Conservation (phyloP, 2,797 vertebrate genomes). For the Leptatherina wallacei region DNA sequence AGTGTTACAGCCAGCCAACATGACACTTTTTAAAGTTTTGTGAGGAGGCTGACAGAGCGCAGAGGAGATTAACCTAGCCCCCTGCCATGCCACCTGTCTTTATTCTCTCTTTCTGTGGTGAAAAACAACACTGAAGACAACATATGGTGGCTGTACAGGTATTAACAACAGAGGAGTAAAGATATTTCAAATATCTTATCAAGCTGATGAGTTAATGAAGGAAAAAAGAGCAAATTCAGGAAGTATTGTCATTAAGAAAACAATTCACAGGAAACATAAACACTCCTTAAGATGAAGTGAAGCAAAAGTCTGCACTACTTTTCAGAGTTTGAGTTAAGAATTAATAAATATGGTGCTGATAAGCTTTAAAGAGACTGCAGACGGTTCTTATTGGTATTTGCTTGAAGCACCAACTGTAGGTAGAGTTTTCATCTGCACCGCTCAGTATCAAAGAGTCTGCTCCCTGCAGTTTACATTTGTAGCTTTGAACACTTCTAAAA, state of each 20-base stretch:
- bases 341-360: constrained; percentile 20
- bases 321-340: constrained; percentile 7
- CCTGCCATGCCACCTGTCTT: constrained; percentile 73
- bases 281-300: neutral
- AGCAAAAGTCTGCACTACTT: neutral
- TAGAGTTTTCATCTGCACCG: constrained; percentile 43
- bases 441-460: constrained; percentile 49
- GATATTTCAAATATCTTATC: constrained; percentile 13
- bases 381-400: constrained; percentile 20
- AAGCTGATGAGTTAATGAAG: neutral
- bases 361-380: constrained; percentile 29
- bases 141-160: constrained; percentile 20
- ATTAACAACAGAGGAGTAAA: constrained; percentile 25
- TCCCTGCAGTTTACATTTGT: constrained; percentile 47
- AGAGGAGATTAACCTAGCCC: constrained; percentile 73
- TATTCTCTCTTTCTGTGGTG: constrained; percentile 43
- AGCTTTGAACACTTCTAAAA: constrained; percentile 55
- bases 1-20: constrained; percentile 72
- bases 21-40: constrained; percentile 80
- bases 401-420: constrained; percentile 22
- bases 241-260: neutral
- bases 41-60: constrained; percentile 75
- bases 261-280: neutral
- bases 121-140: constrained; percentile 56
- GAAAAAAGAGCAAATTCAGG: neutral